Conservation (phyloP, 2,888 invertebrate genomes). For the Cantharis rustica region DNA sequence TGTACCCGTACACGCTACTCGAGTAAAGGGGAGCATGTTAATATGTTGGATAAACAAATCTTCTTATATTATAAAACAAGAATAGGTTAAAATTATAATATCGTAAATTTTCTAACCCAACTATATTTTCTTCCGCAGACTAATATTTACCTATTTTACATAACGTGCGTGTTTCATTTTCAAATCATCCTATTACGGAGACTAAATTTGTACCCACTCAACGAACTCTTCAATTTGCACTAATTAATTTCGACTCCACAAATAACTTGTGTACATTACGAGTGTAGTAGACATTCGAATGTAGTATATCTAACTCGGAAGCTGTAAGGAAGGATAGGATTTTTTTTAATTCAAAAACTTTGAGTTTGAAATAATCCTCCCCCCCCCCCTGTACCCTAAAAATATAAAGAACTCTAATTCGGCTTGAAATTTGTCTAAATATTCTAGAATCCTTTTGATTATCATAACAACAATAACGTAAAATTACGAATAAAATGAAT, state of each 20-base stretch:
- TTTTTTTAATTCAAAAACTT: too few relatives aligned
- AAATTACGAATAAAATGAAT: too few relatives aligned
- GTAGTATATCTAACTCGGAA: too few relatives aligned
- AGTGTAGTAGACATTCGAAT: too few relatives aligned
- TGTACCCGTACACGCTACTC: conserved; percentile 33
- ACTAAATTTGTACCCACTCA: background rate
- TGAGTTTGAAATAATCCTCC: too few relatives aligned
- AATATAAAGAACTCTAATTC: too few relatives aligned
- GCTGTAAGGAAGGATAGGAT: too few relatives aligned
- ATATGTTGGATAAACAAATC: conserved; percentile 16
- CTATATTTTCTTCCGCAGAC: conserved; percentile 10
- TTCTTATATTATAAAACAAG: conserved; percentile 3
- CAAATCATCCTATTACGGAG: background rate
- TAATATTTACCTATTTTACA: background rate
- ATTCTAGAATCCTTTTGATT: too few relatives aligned
- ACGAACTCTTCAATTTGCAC: background rate
- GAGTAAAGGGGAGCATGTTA: conserved; percentile 34
- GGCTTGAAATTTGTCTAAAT: too few relatives aligned
- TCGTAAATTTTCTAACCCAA: conserved; percentile 9
- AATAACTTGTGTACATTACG: too few relatives aligned
- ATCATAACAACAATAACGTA: too few relatives aligned
- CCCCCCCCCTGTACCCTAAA: too few relatives aligned
- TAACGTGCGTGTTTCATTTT: background rate
- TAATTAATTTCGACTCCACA: background rate
- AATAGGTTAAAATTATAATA: conserved; percentile 38